Conservation (phyloP, 92 coral and sea anemone species). For the Palythoa grandis region DNA sequence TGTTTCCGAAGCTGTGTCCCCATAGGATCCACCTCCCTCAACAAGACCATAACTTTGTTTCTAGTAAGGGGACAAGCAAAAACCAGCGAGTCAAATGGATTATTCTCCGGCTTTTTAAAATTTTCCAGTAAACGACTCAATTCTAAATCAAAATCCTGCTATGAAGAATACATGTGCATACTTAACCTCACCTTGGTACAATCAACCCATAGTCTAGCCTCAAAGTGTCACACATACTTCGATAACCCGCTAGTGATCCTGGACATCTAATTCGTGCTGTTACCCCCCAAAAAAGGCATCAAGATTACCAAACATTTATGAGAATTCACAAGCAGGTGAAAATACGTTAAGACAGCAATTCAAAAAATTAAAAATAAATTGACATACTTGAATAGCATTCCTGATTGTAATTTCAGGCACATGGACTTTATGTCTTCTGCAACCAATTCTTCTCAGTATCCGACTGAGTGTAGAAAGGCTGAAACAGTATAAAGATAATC, state of each 20-base stretch:
- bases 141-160: neutral
- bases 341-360: neutral
- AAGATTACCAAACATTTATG: neutral
- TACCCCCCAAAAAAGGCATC: neutral
- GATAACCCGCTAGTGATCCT: constrained; percentile 40
- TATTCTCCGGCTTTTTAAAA: neutral
- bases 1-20: neutral
- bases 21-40: constrained; percentile 25
- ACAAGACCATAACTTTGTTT: constrained; percentile 44
- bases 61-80: constrained; percentile 18
- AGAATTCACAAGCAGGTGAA: neutral
- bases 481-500: neutral
- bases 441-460: constrained; percentile 6
- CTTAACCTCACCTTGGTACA: constrained; percentile 41
- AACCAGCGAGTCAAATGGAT: neutral
- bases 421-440: constrained; percentile 15
- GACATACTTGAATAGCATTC: constrained; percentile 21
- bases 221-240: constrained; percentile 47
- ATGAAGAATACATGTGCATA: neutral
- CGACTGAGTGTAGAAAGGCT: constrained; percentile 29
- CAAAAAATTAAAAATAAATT: neutral
- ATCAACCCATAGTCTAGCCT: constrained; percentile 42
- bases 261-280: constrained; percentile 50
- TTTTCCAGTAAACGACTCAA: neutral
- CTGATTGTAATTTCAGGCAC: constrained; percentile 6